These are phyloP conservation scores for Leptobrachium ailaonicum DNA, from an alignment of 2,113 vertebrate species.

Conservation along the genomic window DNA sequence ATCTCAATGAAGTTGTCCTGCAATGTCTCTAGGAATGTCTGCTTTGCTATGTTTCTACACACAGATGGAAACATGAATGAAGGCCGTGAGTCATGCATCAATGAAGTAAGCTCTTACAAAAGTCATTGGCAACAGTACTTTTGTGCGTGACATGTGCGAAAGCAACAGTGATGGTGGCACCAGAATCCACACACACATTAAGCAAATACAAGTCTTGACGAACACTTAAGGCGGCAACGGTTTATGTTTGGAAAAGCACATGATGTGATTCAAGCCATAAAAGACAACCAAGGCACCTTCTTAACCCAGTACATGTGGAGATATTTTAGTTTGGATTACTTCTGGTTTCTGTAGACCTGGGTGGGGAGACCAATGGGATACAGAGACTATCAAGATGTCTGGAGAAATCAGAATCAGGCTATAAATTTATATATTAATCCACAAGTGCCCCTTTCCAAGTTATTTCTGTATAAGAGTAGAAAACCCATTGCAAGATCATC, in stretches of 20 bases:
- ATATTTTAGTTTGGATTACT: too few species aligned
- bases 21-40: slow-evolving; percentile 99
- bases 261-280: not conserved
- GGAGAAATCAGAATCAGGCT: too few species aligned
- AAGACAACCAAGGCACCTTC: not conserved
- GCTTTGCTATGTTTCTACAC: slow-evolving; percentile 99
- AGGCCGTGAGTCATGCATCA: slow-evolving; percentile 90
- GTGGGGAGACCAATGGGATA: too few species aligned
- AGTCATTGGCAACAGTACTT: slow-evolving; percentile 54
- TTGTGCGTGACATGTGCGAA: slow-evolving; percentile 55
- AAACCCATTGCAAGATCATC: too few species aligned
- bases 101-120: slow-evolving; percentile 70
- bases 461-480: too few species aligned
- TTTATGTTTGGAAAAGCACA: not conserved
- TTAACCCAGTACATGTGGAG: too few species aligned
- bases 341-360: too few species aligned
- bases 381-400: too few species aligned
- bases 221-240: not conserved
- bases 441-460: too few species aligned
- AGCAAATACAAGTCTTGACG: not conserved
- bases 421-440: too few species aligned
- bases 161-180: not conserved
- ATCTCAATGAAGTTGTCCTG: slow-evolving; percentile 99
- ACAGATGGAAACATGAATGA: slow-evolving; percentile 97
- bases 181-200: not conserved